Percentiles rank a stretch among this genome's conserved stretches.
These are phyloP conservation scores for Melinaea menophilus DNA, from an alignment of 2,888 invertebrate genomes.

Conservation along the genomic window DNA sequence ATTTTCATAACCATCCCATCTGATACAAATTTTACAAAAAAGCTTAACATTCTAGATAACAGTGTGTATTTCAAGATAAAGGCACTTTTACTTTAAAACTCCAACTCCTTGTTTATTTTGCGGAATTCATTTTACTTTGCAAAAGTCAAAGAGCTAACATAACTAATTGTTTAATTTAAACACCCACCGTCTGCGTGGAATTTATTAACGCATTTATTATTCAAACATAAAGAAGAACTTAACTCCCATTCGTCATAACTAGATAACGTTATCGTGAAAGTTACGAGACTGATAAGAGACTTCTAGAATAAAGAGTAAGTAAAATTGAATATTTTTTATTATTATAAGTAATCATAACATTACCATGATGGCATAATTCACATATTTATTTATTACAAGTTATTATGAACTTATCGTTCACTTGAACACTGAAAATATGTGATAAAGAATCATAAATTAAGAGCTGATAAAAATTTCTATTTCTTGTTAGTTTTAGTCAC, in stretches of 20 bases:
- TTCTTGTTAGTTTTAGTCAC: too few species aligned
- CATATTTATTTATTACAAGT: too few species aligned
- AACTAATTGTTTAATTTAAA: slow-evolving; percentile 15
- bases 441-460: too few species aligned
- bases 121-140: slow-evolving; percentile 19
- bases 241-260: not conserved
- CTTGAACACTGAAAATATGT: too few species aligned
- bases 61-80: slow-evolving; percentile 21
- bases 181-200: slow-evolving; percentile 1
- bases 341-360: too few species aligned
- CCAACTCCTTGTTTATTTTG: slow-evolving; percentile 20
- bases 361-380: too few species aligned
- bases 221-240: not conserved
- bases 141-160: slow-evolving; percentile 15
- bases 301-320: not conserved
- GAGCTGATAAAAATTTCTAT: too few species aligned
- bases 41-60: not conserved
- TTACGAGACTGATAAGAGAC: not conserved
- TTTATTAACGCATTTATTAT: slow-evolving; percentile 4
- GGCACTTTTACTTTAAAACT: slow-evolving; percentile 14
- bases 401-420: too few species aligned
- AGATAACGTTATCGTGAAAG: not conserved
- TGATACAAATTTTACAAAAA: not conserved
- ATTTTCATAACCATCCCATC: too few species aligned
- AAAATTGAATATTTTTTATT: not conserved